A percentile compares a stretch with the other conserved stretches of the same genome.
Conservation (phyloP, 2,797 vertebrate species). For the Xyrichtys novacula region DNA sequence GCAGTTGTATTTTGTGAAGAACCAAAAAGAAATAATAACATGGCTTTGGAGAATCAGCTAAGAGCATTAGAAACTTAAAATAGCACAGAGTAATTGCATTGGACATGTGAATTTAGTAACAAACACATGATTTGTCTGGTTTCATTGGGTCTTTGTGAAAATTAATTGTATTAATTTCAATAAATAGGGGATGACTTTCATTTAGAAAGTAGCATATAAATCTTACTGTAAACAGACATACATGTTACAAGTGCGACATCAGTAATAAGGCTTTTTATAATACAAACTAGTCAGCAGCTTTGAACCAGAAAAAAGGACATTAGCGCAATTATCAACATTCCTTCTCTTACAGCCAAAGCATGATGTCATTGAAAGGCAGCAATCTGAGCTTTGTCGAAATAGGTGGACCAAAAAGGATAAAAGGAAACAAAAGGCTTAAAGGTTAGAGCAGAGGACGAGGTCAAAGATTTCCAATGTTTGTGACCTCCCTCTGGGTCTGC, state of each 20-base stretch:
- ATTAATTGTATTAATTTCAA: constrained; percentile 22
- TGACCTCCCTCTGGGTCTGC: no score
- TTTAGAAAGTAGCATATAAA: constrained; percentile 9
- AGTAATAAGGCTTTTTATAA: not conserved
- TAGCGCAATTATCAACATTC: not conserved
- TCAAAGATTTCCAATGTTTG: not conserved
- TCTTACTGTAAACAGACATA: not conserved
- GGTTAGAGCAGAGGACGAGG: not conserved
- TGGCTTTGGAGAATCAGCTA: not conserved
- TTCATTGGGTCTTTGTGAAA: not conserved
- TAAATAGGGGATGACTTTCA: constrained; percentile 16
- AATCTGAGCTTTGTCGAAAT: constrained; percentile 8
- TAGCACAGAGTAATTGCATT: not conserved
- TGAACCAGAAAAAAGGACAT: constrained; percentile 17
- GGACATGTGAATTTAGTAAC: constrained; percentile 24
- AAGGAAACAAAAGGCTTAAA: not conserved
- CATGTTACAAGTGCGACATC: not conserved
- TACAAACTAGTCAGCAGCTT: not conserved
- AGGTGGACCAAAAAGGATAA: not conserved
- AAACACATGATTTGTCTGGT: constrained; percentile 20
- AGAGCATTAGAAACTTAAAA: not conserved
- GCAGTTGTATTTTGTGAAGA: constrained; percentile 4
- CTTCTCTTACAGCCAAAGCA: not conserved
- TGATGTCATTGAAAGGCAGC: constrained; percentile 3
- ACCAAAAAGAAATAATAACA: constrained; percentile 5